Base-by-base conservation (phyloP, 35 echinoderm and acorn worm genomes). In the Heliocidaris erythrogramma region DNA sequence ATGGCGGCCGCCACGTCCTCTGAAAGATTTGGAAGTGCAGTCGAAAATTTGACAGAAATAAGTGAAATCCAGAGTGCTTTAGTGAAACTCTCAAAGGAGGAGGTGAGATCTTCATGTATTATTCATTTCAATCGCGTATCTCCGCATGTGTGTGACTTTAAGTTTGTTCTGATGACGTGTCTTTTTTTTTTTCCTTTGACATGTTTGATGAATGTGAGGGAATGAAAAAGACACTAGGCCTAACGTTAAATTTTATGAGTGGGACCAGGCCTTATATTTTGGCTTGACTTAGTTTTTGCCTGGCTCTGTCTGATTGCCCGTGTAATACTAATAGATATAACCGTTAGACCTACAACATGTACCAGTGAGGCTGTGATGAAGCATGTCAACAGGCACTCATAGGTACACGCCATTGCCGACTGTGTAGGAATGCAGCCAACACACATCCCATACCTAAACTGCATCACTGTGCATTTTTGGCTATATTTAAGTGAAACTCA, bases 1-100 rank as follows among this genome's bases (percentile, higher is more conserved):
- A 98, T 98, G 98, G 98, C 97, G 59, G 92, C 94, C 96, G 98
- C 98, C 98, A 99, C 98, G 98, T 99, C 98, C 86, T 48, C 92
- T 31, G 92, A 94, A 59, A 50, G 61, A 85, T 85, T 95, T 29
- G 52, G 32, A 24, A 93, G 69, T 42, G 78, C 48, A 60, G 87
- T 97, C 48, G 93, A 97, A 94, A 94, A 95, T 93, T 94, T 99
- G 52, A 99, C 98, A 18, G 98, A 99, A 93, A 97, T 97, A 49
- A 95, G 93, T 53, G 96, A 97, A 94, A 99, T 99, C 48, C 95
- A 97, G 88, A 94, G 59, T 49, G 98, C 98, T 84, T 96, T 96
- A 47, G 95, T 96, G 48, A 88, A 95, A 71, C 95, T 99, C 18
- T 96, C 95, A 48, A 95, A 92, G 59, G 95, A 99, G 88, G 98